Evolutionary conservation across 2,888 invertebrate genomes (phyloP), one percentile per base, ranked within the genome.

Genomic region (Dioctria linearis): DNA sequence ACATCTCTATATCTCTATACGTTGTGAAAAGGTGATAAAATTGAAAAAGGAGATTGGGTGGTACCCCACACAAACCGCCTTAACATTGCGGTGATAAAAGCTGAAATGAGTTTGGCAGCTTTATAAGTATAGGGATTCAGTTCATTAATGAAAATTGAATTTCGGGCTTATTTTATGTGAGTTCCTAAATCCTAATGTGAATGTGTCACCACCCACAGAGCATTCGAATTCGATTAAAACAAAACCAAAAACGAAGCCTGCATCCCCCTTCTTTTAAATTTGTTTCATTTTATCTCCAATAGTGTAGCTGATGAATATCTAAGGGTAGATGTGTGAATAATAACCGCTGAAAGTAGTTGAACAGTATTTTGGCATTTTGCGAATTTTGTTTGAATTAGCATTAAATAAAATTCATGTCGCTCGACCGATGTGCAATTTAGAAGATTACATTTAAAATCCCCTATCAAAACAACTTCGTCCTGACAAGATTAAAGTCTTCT

Each of bases 381-480:
- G 25, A 25, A 25, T 25, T 25, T 25, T 25, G 25, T 25, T 25
- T 25, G 25, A 25, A 25, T 25, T 25, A 25, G 25, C 25, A 25
- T 25, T 25, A 25, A 25, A 25, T 25, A 25, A 25, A 25, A 25
- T 25, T 25, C 25, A 25, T 25, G 25, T 25, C 25, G 0, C 25
- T 2, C 25, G 25, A 25, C 25, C 25, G 25, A 25, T 25, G 25
- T 46, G 9, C 54, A 4, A n/a, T 54, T n/a, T 54, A 4, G 54
- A 54, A 54, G 6, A 61, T 39, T 61, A 8, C 61, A 5, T 61
- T 37, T 37, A 11, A 51, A 57, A 73, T n/a, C 73, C 57, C 59
- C 57, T 42, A 11, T 73, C 73, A 73, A 54, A n/a, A 61, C 9
- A n/a, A 61, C 9, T 51, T n/a, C 25, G 25, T 25, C 25, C 13